These are phyloP conservation scores for Eupeodes luniger DNA, from an alignment of 2,888 invertebrate species.

Conservation along the genomic window DNA sequence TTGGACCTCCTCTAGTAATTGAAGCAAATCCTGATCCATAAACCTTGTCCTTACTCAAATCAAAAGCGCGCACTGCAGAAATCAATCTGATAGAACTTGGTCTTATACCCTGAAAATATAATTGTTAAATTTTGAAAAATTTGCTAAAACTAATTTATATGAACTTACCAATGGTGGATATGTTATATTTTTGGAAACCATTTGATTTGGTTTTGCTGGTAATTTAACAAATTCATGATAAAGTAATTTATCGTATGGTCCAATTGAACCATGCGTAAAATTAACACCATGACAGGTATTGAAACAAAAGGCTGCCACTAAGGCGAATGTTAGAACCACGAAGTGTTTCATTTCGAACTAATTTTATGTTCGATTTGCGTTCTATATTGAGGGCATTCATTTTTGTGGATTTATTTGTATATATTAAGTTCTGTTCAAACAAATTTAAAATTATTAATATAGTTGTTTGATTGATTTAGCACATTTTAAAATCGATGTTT, in stretches of 20 bases:
- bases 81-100: background rate
- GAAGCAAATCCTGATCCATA: constrained; percentile 27
- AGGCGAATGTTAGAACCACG: background rate
- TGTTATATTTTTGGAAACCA: constrained; percentile 16
- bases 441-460: background rate
- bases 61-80: background rate
- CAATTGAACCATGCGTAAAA: constrained; percentile 8
- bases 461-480: background rate
- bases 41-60: constrained; percentile 16
- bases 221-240: background rate
- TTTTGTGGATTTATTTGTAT: background rate
- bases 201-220: background rate
- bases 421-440: background rate
- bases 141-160: background rate
- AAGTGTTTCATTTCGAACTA: constrained; percentile 24
- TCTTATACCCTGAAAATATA: background rate
- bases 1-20: background rate
- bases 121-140: no score
- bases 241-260: background rate
- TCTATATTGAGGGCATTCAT: background rate
- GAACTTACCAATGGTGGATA: constrained; percentile 10
- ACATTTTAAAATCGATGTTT: background rate
- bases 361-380: background rate
- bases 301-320: background rate
- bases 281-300: background rate